A percentile compares a stretch with the other conserved stretches of the same genome.
phyloP scores from a whole-genome alignment of 2,113 vertebrate genomes.

The Parotia lawesii region DNA sequence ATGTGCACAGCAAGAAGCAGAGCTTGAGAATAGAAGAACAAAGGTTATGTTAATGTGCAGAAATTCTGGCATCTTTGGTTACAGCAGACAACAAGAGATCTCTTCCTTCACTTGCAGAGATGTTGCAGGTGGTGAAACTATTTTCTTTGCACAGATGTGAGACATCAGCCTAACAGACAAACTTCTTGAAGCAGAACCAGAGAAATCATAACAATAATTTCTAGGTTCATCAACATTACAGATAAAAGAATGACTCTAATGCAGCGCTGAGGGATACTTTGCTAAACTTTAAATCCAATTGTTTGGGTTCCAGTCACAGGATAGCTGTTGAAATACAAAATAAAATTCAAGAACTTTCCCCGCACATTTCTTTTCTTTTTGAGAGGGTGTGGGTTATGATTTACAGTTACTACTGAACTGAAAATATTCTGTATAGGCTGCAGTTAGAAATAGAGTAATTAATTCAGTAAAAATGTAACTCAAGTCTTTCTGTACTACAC shows the following conservation, averaged over 20 bases:
- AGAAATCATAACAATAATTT: neutral
- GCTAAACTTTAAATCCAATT: neutral
- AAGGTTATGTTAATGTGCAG: neutral
- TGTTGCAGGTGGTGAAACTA: neutral
- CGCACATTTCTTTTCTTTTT: neutral
- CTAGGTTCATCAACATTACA: neutral
- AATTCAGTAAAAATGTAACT: neutral
- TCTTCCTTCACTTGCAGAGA: neutral
- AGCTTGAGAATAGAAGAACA: neutral
- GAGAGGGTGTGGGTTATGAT: neutral
- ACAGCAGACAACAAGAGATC: neutral
- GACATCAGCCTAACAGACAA: neutral
- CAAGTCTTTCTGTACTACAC: neutral
- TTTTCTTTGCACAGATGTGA: neutral
- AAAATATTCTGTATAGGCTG: neutral
- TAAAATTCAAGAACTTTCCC: neutral
- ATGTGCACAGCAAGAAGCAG: neutral
- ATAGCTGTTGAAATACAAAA: neutral
- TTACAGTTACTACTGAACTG: neutral
- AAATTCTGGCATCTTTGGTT: neutral
- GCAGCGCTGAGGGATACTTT: neutral
- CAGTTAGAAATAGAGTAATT: neutral
- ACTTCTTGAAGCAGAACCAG: neutral
- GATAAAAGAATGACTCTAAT: neutral
- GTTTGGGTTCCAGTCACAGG: neutral